Base-by-base conservation (phyloP, 2,797 vertebrate genomes). In the Spatula clypeata region DNA sequence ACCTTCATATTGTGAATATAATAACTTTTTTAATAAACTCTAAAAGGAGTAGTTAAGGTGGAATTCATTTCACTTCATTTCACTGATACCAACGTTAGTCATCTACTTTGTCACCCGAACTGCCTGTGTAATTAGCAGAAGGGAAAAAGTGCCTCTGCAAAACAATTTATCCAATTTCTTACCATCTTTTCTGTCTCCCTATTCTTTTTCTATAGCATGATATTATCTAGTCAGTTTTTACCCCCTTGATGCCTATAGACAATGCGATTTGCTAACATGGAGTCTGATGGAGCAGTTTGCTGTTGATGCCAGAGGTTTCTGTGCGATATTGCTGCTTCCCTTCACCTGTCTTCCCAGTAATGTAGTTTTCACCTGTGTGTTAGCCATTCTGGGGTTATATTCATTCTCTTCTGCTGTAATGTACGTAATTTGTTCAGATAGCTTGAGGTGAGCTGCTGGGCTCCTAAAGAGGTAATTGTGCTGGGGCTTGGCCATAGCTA, bases 11-110 rank as follows among this genome's bases (percentile, higher is more conserved):
- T 81, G 24, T 54, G 32, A 90, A 7, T 62, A 18, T 54, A 32
- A 34, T 76, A 55, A 32, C 38, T 57, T 79, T 32, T 45, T 72
- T 27, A 24, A 14, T 85, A 76, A 54, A 11, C 21, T 73, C 34
- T 70, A 29, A 66, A 81, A 90, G 19, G 8, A 62, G 29, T 13
- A 31, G 61, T 20, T 83, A 57, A 61, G 20, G 13, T 90, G 79
- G 34, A 29, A 60, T 86, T 72, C 11, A 7, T 61, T 20, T 74
- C 15, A 34, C 23, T 83, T 91, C 20, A 24, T 87, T 91, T 93
- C 36, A 66, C 17, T 20, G 19, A 24, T 83, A 72, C 13, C 19
- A 42, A 75, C 9, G n/a, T 72, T 83, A 60, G 14, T 54, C 20
- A 14, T 61, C 29, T 74, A 4, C 24, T 27, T 83, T 64, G 53